Base-by-base conservation (phyloP, 1,140 invertebrate species). In the Bradysia coprophila region DNA sequence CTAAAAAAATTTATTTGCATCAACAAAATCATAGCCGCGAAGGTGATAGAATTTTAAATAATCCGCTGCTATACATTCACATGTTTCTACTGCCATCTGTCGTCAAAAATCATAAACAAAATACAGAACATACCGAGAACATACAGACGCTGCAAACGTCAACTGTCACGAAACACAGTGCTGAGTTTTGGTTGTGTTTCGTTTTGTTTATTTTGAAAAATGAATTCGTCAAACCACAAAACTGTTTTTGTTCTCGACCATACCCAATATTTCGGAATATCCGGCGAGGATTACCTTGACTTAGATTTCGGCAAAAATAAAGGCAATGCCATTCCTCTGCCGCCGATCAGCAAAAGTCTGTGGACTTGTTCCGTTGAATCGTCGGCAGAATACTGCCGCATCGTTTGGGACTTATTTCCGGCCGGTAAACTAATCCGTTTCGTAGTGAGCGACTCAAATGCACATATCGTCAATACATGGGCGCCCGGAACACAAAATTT, bases 311-410 rank as follows among this genome's bases (percentile, higher is more conserved):
- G 78, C 0, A 83, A 85, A 61, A 71, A 70, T 24, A 72, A 84
- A 40, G 59, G 59, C 15, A 39, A 21, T 13, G 48, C 49, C 1
- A 38, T 5, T 43, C 34, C n/a, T 16, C 22, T 83, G 11, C 68
- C 77, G 5, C 81, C 86, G 1, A 77, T 93, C 44, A 76, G 71
- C 33, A 96, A 97, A 63, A 85, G 87, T 8, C 53, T 96, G 37
- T 97, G 92, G 92, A 96, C 91, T 1, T 92, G 82, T 52, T 82
- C 81, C 51, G 83, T 95, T 2, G 93, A 98, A 69, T 81, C 87
- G 4, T 79, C 89, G 3, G 72, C 94, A 39, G 93, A 97, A 65
- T 97, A 95, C 56, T 91, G 89, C 54, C 71, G 92, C 19, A 91
- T 96, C 49, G 87, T 94, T 6, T 96, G 89, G 86, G 93, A 98